phyloP scores from a whole-genome alignment of 2,797 vertebrate genomes.

The Orientallactaga sibirica region DNA sequence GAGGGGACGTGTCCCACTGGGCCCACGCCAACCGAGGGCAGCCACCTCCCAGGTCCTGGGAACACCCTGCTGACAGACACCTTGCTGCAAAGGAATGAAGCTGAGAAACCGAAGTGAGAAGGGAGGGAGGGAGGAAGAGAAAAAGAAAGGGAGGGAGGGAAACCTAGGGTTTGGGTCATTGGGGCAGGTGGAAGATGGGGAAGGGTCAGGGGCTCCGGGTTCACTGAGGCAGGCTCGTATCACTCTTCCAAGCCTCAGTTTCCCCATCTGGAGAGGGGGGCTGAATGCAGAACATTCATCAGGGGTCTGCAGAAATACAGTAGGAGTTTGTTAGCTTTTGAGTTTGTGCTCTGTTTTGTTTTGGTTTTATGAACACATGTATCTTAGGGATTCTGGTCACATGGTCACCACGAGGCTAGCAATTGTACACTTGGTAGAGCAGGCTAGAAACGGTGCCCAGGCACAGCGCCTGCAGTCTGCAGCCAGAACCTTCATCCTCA shows the following conservation, averaged over 20 bases:
- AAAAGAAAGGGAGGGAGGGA: conserved; percentile 65
- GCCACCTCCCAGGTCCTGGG: conserved; percentile 89
- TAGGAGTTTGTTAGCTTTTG: not conserved
- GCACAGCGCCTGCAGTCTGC: not conserved
- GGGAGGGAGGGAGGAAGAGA: conserved; percentile 19
- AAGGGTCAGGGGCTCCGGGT: not conserved
- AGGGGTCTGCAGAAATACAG: not conserved
- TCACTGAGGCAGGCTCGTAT: not conserved
- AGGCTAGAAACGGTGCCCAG: not conserved
- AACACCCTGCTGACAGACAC: conserved; percentile 88
- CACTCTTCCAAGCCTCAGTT: not conserved
- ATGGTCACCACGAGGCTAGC: not conserved
- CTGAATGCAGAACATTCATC: not conserved
- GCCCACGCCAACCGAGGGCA: conserved; percentile 84
- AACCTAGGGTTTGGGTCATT: no score
- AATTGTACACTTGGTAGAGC: not conserved
- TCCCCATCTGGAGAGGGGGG: not conserved
- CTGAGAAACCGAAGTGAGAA: conserved; percentile 92
- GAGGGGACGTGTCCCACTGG: conserved; percentile 85
- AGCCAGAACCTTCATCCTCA: not conserved
- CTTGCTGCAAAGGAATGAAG: conserved; percentile 91
- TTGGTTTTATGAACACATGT: not conserved
- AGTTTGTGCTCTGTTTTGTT: no score
- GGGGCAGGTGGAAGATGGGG: not conserved
- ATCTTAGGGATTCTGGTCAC: not conserved